Conservation (phyloP, 2,888 invertebrate genomes). For the Drosophila atripex region DNA sequence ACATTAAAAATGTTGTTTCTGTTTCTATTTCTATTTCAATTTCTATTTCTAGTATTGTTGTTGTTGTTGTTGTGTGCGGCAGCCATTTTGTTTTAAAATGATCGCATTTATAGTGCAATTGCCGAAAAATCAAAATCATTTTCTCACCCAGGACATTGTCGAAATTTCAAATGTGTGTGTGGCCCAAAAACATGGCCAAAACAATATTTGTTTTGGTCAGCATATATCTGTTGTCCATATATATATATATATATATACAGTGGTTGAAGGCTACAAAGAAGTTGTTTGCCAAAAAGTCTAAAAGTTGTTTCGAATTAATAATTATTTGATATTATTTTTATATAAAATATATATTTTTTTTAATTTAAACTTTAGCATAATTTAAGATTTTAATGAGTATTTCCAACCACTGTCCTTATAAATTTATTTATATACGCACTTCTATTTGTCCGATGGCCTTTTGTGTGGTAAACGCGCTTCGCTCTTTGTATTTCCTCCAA, state of each 20-base stretch:
- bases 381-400: too few species aligned
- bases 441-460: conserved; percentile 63
- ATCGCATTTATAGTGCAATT: conserved; percentile 71
- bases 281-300: too few species aligned
- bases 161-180: conserved; percentile 28
- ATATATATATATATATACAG: conserved; percentile 17
- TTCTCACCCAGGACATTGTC: conserved; percentile 45
- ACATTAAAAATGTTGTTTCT: conserved; percentile 42
- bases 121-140: conserved; percentile 70
- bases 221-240: conserved; percentile 19
- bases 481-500: conserved; percentile 60
- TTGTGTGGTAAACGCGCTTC: conserved; percentile 69
- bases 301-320: too few species aligned
- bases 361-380: not conserved
- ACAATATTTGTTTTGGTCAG: conserved; percentile 65
- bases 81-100: conserved; percentile 68
- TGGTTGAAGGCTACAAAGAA: not conserved
- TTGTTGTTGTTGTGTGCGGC: conserved; percentile 28
- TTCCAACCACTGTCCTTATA: conserved; percentile 9
- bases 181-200: conserved; percentile 71
- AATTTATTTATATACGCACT: conserved; percentile 21
- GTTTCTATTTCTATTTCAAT: conserved; percentile 7
- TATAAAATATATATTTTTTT: not conserved
- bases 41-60: too few species aligned
- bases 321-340: too few species aligned